Evolutionary conservation across 92 coral and sea anemone species (phyloP).

Genomic region (Metridium senile): DNA sequence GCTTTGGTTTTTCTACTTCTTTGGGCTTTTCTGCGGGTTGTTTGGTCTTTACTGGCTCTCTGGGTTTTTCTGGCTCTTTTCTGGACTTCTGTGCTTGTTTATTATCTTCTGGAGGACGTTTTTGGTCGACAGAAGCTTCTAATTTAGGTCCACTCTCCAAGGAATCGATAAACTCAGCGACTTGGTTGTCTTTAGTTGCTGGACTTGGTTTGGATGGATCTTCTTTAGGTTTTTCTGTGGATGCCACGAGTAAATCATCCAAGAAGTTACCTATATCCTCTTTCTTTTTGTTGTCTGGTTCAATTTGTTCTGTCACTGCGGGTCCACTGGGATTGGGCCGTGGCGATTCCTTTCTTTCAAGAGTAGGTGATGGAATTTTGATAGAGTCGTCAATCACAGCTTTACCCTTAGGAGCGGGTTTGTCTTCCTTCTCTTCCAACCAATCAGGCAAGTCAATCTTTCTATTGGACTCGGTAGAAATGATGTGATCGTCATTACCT

Average conservation of each 20-base stretch:
- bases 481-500: background rate
- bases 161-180: background rate
- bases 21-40: background rate
- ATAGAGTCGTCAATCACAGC: constrained; percentile 19
- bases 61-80: background rate
- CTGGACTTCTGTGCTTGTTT: background rate
- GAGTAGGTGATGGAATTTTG: constrained; percentile 21
- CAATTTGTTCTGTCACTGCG: constrained; percentile 13
- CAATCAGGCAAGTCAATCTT: constrained; percentile 24
- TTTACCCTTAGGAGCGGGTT: constrained; percentile 10
- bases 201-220: background rate
- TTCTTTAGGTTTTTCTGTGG: background rate
- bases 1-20: background rate
- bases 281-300: constrained; percentile 3
- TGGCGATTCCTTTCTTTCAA: constrained; percentile 3
- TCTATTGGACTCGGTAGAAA: background rate
- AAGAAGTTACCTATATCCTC: constrained; percentile 11
- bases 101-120: background rate
- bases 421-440: constrained; percentile 3
- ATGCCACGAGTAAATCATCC: background rate
- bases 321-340: constrained; percentile 15
- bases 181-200: background rate
- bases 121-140: background rate
- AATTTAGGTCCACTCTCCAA: constrained; percentile 5
- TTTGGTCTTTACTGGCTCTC: background rate